Base-by-base conservation (phyloP, 2,113 vertebrate species). In the Glareola pratincola region DNA sequence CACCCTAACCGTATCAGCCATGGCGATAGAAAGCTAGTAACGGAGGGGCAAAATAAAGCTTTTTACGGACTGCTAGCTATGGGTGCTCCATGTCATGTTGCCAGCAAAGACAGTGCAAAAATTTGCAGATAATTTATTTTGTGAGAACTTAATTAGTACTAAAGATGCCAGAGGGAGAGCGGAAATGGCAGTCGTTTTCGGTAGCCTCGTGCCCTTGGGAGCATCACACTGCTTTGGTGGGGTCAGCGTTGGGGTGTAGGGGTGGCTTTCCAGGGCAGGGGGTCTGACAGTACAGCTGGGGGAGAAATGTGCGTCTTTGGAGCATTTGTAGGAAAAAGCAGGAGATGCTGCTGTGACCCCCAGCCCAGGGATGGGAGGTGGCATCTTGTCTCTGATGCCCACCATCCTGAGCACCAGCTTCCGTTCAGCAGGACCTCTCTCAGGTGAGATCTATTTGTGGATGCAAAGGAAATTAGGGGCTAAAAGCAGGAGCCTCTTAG, bases 211-310 rank as follows among this genome's bases (percentile, higher is more conserved):
- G 8, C 13, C 4, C 20, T 8, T 23, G 43, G 60, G 43, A 67
- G 37, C 36, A 22, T 24, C 4, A 3, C 2, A 0, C 10, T 14
- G 36, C 4, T 43, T 29, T 26, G 13, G 47, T 62, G 74, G 63
- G 62, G 14, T 21, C 34, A 5, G 34, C 1, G 1, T 1, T 53
- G 75, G 68, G 62, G 23, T 15, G 27, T 14, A 36, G 59, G 32
- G 14, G 5, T 69, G 68, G 4, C 34, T 71, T 64, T 41, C 41
- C 37, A 59, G 43, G 48, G 8, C 8, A 8, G 36, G 11, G 22
- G 30, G 7, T 17, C 4, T 0, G 51, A 4, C 7, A 17, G 51
- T 22, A 27, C 12, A 12, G 2, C 5, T 2, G 2, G 23, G 21
- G 30, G 36, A n/a, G 17, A 15, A 43, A 37, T 4, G 20, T 21